These are phyloP conservation scores for Epizoanthus illoricatus DNA, from an alignment of 92 coral and sea anemone species.

Conservation along the genomic window DNA sequence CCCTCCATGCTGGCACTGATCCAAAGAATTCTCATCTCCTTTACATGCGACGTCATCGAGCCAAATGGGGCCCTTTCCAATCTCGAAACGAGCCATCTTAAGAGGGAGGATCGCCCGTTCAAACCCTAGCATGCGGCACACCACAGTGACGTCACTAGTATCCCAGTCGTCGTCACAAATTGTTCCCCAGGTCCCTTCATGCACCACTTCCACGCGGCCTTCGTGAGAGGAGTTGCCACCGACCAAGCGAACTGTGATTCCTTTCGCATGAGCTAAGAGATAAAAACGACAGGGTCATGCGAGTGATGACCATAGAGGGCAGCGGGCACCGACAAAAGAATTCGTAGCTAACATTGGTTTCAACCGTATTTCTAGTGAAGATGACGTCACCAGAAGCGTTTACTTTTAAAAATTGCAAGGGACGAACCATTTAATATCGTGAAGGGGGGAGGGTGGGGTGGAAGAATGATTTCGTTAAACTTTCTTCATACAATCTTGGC, in stretches of 20 bases:
- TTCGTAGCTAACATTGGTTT: too few species aligned
- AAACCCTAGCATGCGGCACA: constrained; percentile 20
- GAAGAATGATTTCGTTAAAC: too few species aligned
- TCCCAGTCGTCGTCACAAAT: constrained; percentile 14
- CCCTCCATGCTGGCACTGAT: background rate
- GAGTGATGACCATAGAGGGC: too few species aligned
- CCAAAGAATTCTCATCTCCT: constrained; percentile 11
- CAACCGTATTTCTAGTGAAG: too few species aligned
- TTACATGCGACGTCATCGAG: constrained; percentile 12
- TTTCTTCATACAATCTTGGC: too few species aligned
- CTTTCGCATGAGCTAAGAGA: background rate
- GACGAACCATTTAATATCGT: too few species aligned
- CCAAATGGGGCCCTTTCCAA: constrained; percentile 10
- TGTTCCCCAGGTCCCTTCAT: constrained; percentile 10
- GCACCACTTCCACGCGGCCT: constrained; percentile 22
- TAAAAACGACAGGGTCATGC: too few species aligned
- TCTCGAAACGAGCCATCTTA: background rate
- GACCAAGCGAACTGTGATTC: background rate
- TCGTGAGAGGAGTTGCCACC: constrained; percentile 7
- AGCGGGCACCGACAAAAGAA: too few species aligned
- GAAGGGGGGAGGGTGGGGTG: too few species aligned
- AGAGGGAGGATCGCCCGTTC: background rate
- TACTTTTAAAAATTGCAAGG: too few species aligned
- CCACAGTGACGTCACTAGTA: background rate
- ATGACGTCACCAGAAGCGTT: too few species aligned